phyloP scores from a whole-genome alignment of 2,888 invertebrate species.

The Melieria crassipennis region DNA sequence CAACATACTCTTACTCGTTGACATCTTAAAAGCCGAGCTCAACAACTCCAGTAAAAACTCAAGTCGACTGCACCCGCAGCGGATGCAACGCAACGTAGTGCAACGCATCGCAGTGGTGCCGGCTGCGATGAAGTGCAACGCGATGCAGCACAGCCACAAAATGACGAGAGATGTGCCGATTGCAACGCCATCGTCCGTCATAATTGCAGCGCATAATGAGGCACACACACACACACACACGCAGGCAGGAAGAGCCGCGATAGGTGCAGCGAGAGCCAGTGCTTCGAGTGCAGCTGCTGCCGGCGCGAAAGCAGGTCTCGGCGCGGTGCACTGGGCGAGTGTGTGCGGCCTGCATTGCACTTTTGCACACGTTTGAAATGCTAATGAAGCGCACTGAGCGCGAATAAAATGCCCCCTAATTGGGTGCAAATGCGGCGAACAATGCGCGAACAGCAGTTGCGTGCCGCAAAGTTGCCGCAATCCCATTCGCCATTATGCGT shows the following conservation, averaged over 20 bases:
- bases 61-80: constrained; percentile 10
- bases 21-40: constrained; percentile 46
- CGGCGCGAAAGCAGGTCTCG: constrained; percentile 10
- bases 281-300: neutral
- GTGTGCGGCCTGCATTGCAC: no score
- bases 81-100: constrained; percentile 9
- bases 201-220: constrained; percentile 41
- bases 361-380: constrained; percentile 58
- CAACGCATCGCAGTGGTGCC: constrained; percentile 23
- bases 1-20: constrained; percentile 60
- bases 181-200: constrained; percentile 46
- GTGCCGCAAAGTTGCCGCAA: neutral
- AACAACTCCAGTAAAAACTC: constrained; percentile 5
- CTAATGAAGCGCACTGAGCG: constrained; percentile 55
- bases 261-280: no score
- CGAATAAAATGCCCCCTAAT: constrained; percentile 42
- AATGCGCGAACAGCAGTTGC: neutral
- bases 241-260: neutral
- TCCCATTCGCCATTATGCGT: neutral
- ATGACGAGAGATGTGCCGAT: constrained; percentile 40
- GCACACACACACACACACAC: constrained; percentile 9
- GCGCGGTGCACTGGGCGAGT: constrained; percentile 40
- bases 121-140: constrained; percentile 41
- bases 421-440: constrained; percentile 32
- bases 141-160: constrained; percentile 35